phyloP scores from a whole-genome alignment of 1,140 invertebrate species.

The Choristoneura fumiferana region DNA sequence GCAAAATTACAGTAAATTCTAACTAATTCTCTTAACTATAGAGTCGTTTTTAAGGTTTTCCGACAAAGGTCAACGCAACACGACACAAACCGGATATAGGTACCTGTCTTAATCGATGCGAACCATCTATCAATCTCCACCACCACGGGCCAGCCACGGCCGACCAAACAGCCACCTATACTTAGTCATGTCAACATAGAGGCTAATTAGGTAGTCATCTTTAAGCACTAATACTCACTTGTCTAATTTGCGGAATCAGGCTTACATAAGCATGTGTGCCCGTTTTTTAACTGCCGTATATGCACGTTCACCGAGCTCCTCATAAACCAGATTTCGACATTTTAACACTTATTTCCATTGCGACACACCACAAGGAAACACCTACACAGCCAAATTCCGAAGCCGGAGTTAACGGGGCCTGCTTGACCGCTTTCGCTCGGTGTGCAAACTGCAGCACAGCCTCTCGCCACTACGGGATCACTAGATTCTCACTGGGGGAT shows the following conservation, averaged over 20 bases:
- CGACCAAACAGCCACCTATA: too few species aligned
- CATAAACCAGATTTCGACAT: constrained; percentile 69
- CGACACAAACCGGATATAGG: neutral
- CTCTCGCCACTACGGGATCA: constrained; percentile 30
- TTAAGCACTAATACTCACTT: constrained; percentile 48
- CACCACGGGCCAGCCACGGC: too few species aligned
- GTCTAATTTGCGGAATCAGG: constrained; percentile 43
- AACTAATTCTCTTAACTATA: neutral
- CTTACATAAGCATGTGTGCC: constrained; percentile 68
- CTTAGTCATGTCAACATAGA: neutral
- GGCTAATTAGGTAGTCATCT: too few species aligned
- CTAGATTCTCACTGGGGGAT: neutral
- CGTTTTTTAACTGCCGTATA: constrained; percentile 52
- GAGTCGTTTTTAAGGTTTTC: too few species aligned
- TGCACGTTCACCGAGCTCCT: constrained; percentile 53
- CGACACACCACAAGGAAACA: constrained; percentile 62
- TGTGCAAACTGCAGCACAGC: constrained; percentile 47
- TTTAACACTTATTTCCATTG: constrained; percentile 70
- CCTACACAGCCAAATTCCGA: constrained; percentile 55
- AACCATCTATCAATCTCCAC: too few species aligned
- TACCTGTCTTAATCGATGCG: neutral
- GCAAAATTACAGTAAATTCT: too few species aligned
- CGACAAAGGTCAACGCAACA: neutral
- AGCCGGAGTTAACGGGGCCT: constrained; percentile 38
- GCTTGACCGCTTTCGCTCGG: constrained; percentile 66